Evolutionary conservation across 2,888 invertebrate genomes (phyloP).

Genomic region (Axea sp.): DNA sequence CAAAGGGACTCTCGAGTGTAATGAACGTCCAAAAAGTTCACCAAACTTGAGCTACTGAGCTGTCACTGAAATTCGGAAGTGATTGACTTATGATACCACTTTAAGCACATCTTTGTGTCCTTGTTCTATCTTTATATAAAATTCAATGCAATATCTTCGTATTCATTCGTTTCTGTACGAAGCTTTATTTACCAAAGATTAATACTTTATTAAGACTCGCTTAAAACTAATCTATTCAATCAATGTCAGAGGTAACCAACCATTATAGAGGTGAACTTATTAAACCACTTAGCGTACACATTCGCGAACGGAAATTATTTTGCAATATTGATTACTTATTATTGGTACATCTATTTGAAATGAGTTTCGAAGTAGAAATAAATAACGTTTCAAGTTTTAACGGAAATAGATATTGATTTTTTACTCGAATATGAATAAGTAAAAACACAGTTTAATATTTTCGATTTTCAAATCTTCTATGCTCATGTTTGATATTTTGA

Average conservation of each 20-base stretch:
- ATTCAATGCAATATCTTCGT: too few relatives aligned
- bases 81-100: too few relatives aligned
- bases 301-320: conserved; percentile 13
- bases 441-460: too few relatives aligned
- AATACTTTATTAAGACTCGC: not conserved
- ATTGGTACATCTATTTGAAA: conserved; percentile 9
- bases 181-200: not conserved
- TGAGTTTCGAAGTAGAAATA: conserved; percentile 19
- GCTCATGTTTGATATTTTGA: too few relatives aligned
- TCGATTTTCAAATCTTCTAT: too few relatives aligned
- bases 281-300: conserved; percentile 6
- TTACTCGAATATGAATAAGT: not conserved
- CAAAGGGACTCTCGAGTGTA: conserved; percentile 17
- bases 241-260: conserved; percentile 4
- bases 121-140: not conserved
- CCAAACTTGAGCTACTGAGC: too few relatives aligned
- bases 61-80: too few relatives aligned
- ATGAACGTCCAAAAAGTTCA: conserved; percentile 24
- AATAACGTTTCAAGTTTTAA: conserved; percentile 3
- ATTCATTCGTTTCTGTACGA: not conserved
- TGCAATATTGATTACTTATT: conserved; percentile 29
- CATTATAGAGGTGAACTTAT: not conserved
- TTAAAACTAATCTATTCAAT: conserved; percentile 11
- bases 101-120: too few relatives aligned
- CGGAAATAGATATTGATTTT: conserved; percentile 27